Evolutionary conservation across 1,140 invertebrate genomes (phyloP).

Genomic region (Neodiprion lecontei): DNA sequence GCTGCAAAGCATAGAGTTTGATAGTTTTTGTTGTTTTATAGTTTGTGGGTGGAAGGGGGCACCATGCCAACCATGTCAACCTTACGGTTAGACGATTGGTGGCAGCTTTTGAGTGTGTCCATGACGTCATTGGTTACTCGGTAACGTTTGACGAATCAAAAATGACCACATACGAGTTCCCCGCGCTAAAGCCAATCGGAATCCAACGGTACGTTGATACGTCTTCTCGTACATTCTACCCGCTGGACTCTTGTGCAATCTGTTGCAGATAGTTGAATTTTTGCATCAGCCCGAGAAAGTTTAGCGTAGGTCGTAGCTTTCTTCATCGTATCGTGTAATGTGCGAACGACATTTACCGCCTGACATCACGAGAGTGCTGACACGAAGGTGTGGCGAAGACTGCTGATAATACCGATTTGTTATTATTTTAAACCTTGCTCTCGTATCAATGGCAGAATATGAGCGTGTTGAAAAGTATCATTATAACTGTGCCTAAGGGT

Average conservation of each 20-base stretch:
- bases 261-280: background rate
- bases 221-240: too few species aligned
- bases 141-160: background rate
- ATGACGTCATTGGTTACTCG: background rate
- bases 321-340: background rate
- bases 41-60: too few species aligned
- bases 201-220: too few species aligned
- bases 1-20: too few species aligned
- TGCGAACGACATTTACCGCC: background rate
- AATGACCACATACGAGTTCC: background rate
- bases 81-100: too few species aligned
- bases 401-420: too few species aligned
- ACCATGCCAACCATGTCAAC: too few species aligned
- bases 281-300: background rate
- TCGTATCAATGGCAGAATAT: constrained; percentile 47
- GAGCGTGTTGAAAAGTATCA: constrained; percentile 51
- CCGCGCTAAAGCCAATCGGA: too few species aligned
- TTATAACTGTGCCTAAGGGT: constrained; percentile 55
- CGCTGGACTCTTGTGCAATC: background rate
- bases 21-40: too few species aligned
- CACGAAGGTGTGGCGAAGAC: background rate
- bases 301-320: background rate
- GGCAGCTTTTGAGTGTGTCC: too few species aligned
- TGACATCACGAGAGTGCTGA: background rate
- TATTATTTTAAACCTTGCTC: background rate